Percentiles rank a stretch among this genome's conserved stretches.
These are phyloP conservation scores for Megathymus violae DNA, from an alignment of 1,140 invertebrate genomes.

Conservation along the genomic window DNA sequence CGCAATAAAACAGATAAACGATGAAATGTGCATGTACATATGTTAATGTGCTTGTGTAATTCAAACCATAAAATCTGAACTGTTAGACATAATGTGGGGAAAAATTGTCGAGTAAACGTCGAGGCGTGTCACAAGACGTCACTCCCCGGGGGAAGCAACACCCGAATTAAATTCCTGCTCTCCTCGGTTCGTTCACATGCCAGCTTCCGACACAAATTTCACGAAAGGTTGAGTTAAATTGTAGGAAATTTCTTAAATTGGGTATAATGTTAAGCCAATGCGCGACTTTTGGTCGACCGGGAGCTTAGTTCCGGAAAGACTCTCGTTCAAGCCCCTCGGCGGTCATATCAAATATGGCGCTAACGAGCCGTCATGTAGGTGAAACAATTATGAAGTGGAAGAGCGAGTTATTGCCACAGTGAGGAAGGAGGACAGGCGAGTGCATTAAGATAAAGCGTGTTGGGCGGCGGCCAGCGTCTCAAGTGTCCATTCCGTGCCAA, in stretches of 20 bases:
- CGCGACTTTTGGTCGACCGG: constrained; percentile 11
- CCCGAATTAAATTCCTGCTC: constrained; percentile 71
- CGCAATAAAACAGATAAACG: too few species aligned
- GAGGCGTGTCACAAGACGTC: constrained; percentile 60
- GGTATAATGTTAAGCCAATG: constrained; percentile 44
- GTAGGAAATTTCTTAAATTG: constrained; percentile 50
- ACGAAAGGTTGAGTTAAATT: constrained; percentile 49
- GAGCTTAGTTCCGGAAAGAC: constrained; percentile 13
- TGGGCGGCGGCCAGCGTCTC: constrained; percentile 73
- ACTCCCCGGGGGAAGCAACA: constrained; percentile 54
- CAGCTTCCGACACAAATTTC: constrained; percentile 47
- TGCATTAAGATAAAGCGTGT: constrained; percentile 76
- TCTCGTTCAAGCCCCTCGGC: constrained; percentile 35
- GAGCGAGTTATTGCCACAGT: constrained; percentile 64
- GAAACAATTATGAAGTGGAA: constrained; percentile 65
- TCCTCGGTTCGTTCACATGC: constrained; percentile 44
- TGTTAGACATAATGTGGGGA: constrained; percentile 52
- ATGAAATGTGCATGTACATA: too few species aligned
- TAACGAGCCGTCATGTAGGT: constrained; percentile 42
- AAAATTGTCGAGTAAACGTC: constrained; percentile 51
- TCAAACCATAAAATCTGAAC: constrained; percentile 40
- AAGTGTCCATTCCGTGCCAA: constrained; percentile 69
- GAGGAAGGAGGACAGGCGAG: constrained; percentile 64
- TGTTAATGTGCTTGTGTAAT: too few species aligned
- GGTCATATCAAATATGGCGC: constrained; percentile 48